Percentiles rank a stretch among this genome's conserved stretches.
Conservation (phyloP, 2,113 vertebrate genomes). For the Pantherophis guttatus region DNA sequence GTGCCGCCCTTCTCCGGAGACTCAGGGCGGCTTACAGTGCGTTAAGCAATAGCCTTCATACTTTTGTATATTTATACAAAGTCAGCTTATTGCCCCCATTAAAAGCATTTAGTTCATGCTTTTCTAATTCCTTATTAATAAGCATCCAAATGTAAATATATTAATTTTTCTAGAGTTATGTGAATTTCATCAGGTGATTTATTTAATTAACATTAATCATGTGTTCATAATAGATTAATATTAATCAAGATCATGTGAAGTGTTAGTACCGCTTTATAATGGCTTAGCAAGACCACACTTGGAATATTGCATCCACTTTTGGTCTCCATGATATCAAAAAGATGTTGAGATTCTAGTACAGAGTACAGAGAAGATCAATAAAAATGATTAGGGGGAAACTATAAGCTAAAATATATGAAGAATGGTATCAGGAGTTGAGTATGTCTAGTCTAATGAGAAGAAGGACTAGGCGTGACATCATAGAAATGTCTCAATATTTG, state of each 20-base stretch:
- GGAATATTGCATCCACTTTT: neutral
- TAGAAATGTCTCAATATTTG: too few species aligned
- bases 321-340: neutral
- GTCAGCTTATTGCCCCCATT: too few species aligned
- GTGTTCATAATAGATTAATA: neutral
- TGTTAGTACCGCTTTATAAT: neutral
- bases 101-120: neutral
- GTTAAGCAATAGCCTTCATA: too few species aligned
- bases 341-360: neutral
- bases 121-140: neutral
- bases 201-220: neutral
- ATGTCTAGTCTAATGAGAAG: neutral
- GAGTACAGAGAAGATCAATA: neutral
- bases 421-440: neutral
- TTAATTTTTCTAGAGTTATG: neutral
- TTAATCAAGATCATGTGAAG: neutral
- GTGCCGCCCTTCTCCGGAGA: too few species aligned
- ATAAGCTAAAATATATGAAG: neutral
- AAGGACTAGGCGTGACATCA: too few species aligned
- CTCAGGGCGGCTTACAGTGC: too few species aligned
- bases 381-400: neutral
- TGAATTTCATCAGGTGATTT: neutral
- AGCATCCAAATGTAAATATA: neutral
- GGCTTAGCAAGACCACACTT: neutral
- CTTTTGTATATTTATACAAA: too few species aligned